Evolutionary conservation across 2,888 invertebrate species (phyloP).

Genomic region (Acanthosepion esculentum): DNA sequence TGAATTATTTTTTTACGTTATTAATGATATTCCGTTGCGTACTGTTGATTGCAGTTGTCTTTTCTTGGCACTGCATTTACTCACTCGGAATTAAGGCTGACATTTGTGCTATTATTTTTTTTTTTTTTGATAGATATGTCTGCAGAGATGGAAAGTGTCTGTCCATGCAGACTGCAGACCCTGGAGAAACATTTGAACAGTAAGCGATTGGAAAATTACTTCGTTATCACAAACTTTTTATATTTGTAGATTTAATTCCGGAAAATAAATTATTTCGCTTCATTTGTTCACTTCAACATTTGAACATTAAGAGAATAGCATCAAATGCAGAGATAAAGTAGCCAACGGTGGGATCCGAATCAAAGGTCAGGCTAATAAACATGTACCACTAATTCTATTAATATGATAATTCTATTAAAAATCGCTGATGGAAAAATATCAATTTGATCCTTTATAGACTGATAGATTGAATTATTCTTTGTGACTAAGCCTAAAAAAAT

Average conservation of each 20-base stretch:
- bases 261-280: neutral
- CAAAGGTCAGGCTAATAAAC: neutral
- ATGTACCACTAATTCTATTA: neutral
- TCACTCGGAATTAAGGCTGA: neutral
- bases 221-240: neutral
- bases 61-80: neutral
- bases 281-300: neutral
- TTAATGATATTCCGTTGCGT: neutral
- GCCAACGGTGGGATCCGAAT: neutral
- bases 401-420: neutral
- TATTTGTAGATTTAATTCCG: neutral
- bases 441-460: neutral
- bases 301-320: neutral
- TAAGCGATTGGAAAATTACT: neutral
- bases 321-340: neutral
- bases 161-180: neutral
- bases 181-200: neutral
- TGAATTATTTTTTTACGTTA: neutral
- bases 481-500: neutral
- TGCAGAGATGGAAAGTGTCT: neutral
- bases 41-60: neutral
- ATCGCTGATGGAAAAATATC: neutral
- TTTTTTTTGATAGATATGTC: neutral
- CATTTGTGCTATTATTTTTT: neutral
- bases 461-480: neutral